Evolutionary conservation across 2,888 invertebrate genomes (phyloP).

Genomic region (Cephus pulcher): DNA sequence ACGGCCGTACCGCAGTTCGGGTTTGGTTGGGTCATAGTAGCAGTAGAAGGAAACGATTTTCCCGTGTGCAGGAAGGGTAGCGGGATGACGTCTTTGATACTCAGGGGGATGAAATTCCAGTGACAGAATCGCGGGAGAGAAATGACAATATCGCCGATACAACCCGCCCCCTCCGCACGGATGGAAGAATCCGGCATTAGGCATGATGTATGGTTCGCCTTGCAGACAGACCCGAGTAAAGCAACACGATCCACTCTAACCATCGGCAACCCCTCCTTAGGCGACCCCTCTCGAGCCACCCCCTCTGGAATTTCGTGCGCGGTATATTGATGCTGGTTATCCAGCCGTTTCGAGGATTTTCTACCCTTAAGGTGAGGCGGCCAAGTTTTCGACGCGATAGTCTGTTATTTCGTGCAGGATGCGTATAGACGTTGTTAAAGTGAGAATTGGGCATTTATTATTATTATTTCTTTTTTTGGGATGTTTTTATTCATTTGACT

Average conservation of each 20-base stretch:
- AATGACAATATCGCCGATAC: conserved; percentile 7
- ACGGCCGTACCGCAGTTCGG: no score
- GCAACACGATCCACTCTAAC: conserved; percentile 45
- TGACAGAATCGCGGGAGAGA: background rate
- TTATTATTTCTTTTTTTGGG: no score
- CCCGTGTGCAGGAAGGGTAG: background rate
- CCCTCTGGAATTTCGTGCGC: conserved; percentile 57
- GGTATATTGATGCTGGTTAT: conserved; percentile 61
- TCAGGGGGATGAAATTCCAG: conserved; percentile 7
- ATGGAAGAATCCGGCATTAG: conserved; percentile 56
- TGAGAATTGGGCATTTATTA: no score
- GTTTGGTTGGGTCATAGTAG: background rate
- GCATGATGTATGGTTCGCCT: conserved; percentile 61
- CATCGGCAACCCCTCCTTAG: conserved; percentile 10
- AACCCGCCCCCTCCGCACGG: conserved; percentile 5
- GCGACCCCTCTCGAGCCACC: conserved; percentile 25
- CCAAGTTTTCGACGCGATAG: no score
- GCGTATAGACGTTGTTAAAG: no score
- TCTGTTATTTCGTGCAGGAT: no score
- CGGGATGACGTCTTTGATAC: conserved; percentile 5
- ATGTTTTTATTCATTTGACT: no score
- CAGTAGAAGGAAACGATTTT: background rate
- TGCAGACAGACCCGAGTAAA: conserved; percentile 55
- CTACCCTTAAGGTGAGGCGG: no score
- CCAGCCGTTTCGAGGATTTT: conserved; percentile 22